Conservation (phyloP, 2,797 vertebrate species). For the Trichosurus vulpecula region DNA sequence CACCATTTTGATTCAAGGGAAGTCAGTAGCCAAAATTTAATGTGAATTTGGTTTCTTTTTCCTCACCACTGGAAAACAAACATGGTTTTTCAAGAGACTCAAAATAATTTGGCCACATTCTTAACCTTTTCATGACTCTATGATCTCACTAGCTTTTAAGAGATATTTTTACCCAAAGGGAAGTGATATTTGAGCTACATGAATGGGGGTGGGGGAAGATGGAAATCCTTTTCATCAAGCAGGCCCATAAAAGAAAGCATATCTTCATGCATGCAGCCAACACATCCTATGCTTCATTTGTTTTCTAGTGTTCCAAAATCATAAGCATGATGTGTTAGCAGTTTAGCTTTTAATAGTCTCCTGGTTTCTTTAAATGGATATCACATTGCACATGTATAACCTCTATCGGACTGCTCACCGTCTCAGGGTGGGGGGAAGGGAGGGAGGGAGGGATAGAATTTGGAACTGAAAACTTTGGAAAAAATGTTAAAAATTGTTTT, state of each 20-base stretch:
- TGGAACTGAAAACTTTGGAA: neutral
- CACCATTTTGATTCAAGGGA: slow-evolving; percentile 7
- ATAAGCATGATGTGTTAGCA: neutral
- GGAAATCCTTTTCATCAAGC: neutral
- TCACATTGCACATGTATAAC: neutral
- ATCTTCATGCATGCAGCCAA: neutral
- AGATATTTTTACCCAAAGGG: slow-evolving; percentile 18
- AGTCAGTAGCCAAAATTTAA: slow-evolving; percentile 6
- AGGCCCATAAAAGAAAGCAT: neutral
- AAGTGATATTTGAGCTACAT: neutral
- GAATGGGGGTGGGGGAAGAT: neutral
- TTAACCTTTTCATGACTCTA: slow-evolving; percentile 17
- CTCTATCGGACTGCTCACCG: neutral
- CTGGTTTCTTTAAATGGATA: slow-evolving; percentile 24
- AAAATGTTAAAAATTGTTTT: neutral
- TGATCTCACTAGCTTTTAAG: neutral
- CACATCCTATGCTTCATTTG: neutral
- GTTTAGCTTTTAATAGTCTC: neutral
- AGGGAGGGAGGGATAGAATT: neutral
- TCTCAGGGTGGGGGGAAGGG: neutral
- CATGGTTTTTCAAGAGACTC: neutral
- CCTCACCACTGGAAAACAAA: neutral
- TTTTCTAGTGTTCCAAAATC: slow-evolving; percentile 11
- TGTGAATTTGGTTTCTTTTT: neutral
- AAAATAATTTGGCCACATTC: slow-evolving; percentile 22